A percentile compares a stretch with the other conserved stretches of the same genome.
phyloP scores from a whole-genome alignment of 2,888 invertebrate species.

The Phaonia tiefii region DNA sequence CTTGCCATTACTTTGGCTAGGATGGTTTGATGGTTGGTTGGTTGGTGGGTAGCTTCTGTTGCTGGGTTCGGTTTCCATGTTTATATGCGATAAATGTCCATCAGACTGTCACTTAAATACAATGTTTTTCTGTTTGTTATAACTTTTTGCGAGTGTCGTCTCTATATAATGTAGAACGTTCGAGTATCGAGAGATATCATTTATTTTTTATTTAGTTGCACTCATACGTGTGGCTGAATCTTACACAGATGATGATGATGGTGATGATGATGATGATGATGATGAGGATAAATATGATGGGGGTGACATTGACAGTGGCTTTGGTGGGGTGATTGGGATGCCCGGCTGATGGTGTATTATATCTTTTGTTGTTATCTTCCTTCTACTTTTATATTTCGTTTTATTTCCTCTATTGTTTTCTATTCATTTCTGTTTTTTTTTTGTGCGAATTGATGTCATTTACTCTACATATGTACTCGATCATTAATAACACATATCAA shows the following conservation, averaged over 20 bases:
- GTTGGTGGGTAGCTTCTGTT: too few relatives aligned
- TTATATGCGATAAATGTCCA: conserved; percentile 48
- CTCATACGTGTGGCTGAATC: neutral
- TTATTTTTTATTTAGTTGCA: neutral
- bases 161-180: too few relatives aligned
- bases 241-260: neutral
- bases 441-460: too few relatives aligned
- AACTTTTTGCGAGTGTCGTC: neutral
- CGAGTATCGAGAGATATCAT: neutral
- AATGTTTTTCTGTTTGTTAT: conserved; percentile 36
- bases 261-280: neutral
- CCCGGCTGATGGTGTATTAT: neutral
- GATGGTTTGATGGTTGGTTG: too few relatives aligned
- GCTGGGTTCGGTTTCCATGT: conserved; percentile 2
- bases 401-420: conserved; percentile 4
- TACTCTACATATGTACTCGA: too few relatives aligned
- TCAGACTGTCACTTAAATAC: conserved; percentile 58
- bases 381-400: neutral
- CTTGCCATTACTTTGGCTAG: neutral
- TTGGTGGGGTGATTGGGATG: neutral
- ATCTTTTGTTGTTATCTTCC: too few relatives aligned
- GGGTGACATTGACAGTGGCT: too few relatives aligned
- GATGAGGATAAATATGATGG: neutral
- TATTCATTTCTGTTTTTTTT: conserved; percentile 16
- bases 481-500: conserved; percentile 37